Conservation (phyloP, 2,888 invertebrate species). For the Brachynemurus nebulosus region DNA sequence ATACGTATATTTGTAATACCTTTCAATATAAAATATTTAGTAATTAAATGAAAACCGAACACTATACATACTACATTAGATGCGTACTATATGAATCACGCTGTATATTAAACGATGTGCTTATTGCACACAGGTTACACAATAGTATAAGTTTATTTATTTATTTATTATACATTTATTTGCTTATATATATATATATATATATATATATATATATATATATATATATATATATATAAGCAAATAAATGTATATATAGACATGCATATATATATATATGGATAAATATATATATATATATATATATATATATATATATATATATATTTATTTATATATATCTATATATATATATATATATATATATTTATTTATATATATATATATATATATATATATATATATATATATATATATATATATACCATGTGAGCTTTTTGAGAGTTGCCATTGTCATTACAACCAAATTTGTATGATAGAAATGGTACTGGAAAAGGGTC, state of each 20-base stretch:
- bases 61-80: no score
- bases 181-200: slow-evolving; percentile 2
- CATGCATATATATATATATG: slow-evolving; percentile 7
- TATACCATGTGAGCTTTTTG: no score
- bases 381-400: background rate
- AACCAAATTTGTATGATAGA: no score
- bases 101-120: no score
- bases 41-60: no score
- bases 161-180: slow-evolving; percentile 6
- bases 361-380: background rate
- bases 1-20: no score
- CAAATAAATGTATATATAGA: slow-evolving; percentile 9
- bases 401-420: no score
- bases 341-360: background rate
- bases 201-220: slow-evolving; percentile 8
- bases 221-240: slow-evolving; percentile 9
- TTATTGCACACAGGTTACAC: no score
- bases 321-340: slow-evolving; percentile 3
- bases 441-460: no score
- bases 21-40: no score
- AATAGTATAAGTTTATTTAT: background rate
- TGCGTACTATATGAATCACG: no score
- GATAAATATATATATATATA: background rate
- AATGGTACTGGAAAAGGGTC: no score
- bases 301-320: slow-evolving; percentile 3